Percentiles rank a stretch among this genome's conserved stretches.
phyloP scores from a whole-genome alignment of 2,888 invertebrate species.

The Busseola fusca region DNA sequence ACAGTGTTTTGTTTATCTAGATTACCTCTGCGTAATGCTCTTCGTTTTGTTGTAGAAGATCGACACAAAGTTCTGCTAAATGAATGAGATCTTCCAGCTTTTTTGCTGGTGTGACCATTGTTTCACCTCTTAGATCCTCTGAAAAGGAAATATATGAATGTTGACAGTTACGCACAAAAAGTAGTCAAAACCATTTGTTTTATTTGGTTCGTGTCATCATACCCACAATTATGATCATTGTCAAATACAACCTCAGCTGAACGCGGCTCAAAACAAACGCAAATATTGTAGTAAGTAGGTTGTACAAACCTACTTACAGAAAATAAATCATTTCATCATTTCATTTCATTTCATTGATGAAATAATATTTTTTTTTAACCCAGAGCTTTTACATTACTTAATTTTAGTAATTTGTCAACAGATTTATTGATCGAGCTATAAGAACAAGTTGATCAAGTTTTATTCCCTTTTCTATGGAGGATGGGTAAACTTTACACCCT shows the following conservation, averaged over 20 bases:
- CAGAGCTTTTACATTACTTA: background rate
- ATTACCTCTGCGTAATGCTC: constrained; percentile 99
- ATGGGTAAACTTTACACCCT: no score
- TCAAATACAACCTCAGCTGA: background rate
- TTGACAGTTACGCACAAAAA: background rate
- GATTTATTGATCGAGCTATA: background rate
- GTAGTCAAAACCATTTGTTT: background rate
- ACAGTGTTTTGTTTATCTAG: constrained; percentile 40
- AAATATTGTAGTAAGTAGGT: no score
- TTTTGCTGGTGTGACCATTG: constrained; percentile 94
- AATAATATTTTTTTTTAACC: background rate
- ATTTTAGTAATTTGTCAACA: no score
- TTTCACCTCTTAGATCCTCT: constrained; percentile 95
- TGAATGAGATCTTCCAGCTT: constrained; percentile 99
- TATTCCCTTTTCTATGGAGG: no score
- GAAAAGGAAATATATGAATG: constrained; percentile 52
- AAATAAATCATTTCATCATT: no score
- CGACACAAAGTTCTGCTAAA: constrained; percentile 99
- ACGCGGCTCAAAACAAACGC: background rate
- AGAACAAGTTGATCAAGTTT: background rate
- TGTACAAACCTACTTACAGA: no score
- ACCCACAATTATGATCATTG: background rate
- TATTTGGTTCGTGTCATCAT: background rate
- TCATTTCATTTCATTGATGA: no score
- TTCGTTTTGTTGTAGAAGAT: constrained; percentile 99